These are phyloP conservation scores for Tromatobia lineatoria DNA, from an alignment of 2,888 invertebrate species.

Conservation along the genomic window DNA sequence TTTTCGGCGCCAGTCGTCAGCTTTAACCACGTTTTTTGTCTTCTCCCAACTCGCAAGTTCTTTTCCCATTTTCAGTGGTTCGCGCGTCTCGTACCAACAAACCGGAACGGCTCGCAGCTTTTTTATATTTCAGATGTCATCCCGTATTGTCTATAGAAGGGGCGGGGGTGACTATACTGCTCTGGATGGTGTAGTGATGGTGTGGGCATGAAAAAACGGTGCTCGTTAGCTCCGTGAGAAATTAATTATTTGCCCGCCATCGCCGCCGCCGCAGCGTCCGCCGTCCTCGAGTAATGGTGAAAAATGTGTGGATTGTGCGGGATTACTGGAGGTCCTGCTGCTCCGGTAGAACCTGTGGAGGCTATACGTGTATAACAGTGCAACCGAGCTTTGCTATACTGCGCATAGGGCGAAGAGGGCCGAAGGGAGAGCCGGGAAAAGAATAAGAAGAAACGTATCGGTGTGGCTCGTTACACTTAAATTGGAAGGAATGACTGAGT, in stretches of 20 bases:
- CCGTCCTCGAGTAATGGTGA: slow-evolving; percentile 83
- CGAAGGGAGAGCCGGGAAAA: slow-evolving; percentile 74
- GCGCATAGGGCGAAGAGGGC: slow-evolving; percentile 24
- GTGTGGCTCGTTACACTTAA: slow-evolving; percentile 85
- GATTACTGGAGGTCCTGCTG: slow-evolving; percentile 79
- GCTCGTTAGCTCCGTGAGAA: slow-evolving; percentile 85
- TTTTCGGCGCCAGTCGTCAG: slow-evolving; percentile 1
- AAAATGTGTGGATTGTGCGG: slow-evolving; percentile 85
- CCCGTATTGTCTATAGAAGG: slow-evolving; percentile 76
- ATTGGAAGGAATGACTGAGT: slow-evolving; percentile 85
- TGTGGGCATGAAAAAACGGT: slow-evolving; percentile 73
- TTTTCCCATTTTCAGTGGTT: slow-evolving; percentile 55
- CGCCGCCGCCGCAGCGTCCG: slow-evolving; percentile 73
- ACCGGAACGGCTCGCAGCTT: slow-evolving; percentile 71
- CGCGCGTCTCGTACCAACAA: slow-evolving; percentile 68
- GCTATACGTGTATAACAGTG: slow-evolving; percentile 58
- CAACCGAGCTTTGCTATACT: slow-evolving; percentile 60
- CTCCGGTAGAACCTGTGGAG: slow-evolving; percentile 54
- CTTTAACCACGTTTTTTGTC: slow-evolving; percentile 27
- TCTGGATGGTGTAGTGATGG: slow-evolving; percentile 64
- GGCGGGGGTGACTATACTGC: slow-evolving; percentile 44
- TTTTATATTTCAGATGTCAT: slow-evolving; percentile 79
- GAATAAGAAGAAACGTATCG: slow-evolving; percentile 85
- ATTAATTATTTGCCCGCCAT: slow-evolving; percentile 85
- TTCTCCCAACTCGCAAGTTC: slow-evolving; percentile 51